Evolutionary conservation across 2,888 invertebrate genomes (phyloP), one percentile per base, ranked within the genome.

Genomic region (Aelia acuminata): DNA sequence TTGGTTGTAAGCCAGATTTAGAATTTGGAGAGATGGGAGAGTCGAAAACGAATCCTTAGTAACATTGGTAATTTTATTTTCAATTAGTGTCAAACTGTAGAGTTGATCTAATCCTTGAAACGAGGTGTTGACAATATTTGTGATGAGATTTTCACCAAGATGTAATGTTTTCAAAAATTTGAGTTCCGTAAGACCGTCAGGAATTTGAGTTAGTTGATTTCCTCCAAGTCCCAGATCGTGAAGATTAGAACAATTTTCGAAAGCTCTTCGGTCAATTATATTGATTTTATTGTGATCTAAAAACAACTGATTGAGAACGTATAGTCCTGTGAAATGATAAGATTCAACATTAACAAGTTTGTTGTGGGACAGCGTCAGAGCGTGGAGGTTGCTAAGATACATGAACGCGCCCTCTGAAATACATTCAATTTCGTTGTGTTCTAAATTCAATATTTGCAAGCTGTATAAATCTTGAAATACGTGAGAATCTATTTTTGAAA

Each of bases 81-180:
- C 97, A 91, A 98, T 97, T 91, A 98, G 92, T 88, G 98, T 94
- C 89, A 99, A 93, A 35, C 97, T 97, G 89, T 97, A 97, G 90
- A 99, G 94, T 92, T 97, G 97, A 91, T 96, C 95, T 88, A 98
- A 93, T 92, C 97, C 96, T 92, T 95, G 95, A 92, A 98, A 96
- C 7, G 97, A 96, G 88, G 96, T 96, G 91, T 97, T 97, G 91
- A 94, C 95, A 90, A 99, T 96, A 87, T 95, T 94, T 53, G 94
- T 94, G 91, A 99, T 97, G 92, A 96, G 96, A 93, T 98, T 99
- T 93, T 98, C 97, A 85, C 97, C 98, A 91, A 99, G 94, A 92
- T 98, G 97, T 88, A 99, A 94, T 0, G 97, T 97, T 93, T 97
- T 97, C 90, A 98, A 93, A 92, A 97, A 96, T 87, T 96, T 94